Evolutionary conservation across 2,113 vertebrate species (phyloP).

Genomic region (Dipodomys merriami): DNA sequence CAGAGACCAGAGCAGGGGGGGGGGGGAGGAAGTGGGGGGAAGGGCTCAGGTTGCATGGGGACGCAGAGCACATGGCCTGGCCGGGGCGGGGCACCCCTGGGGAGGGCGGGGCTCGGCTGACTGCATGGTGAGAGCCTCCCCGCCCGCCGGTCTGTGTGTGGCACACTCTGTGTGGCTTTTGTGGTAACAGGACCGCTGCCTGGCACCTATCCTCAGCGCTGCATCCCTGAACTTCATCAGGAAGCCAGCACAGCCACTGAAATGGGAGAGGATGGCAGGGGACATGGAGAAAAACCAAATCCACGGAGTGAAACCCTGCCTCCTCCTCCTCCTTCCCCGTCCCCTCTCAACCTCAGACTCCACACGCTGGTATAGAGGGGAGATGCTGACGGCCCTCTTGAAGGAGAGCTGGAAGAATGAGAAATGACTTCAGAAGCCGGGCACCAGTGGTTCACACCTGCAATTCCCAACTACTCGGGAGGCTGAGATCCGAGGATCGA

Average conservation of each 20-base stretch:
- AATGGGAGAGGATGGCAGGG: fast-evolving
- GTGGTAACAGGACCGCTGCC: not conserved
- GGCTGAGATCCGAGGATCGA: no score
- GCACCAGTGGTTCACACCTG: no score
- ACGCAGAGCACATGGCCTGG: not conserved
- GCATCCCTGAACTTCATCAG: not conserved
- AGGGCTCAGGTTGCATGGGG: slow-evolving; percentile 19
- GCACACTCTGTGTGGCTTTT: not conserved
- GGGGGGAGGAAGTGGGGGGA: not conserved
- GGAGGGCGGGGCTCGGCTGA: no score
- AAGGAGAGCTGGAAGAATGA: not conserved
- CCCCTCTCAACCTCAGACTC: not conserved
- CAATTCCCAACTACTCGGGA: no score
- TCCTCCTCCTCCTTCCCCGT: no score
- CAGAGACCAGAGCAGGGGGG: no score
- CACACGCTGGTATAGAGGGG: no score
- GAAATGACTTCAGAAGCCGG: not conserved
- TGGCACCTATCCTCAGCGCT: fast-evolving
- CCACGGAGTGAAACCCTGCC: not conserved
- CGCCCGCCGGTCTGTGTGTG: slow-evolving; percentile 35
- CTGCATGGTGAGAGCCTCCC: no score
- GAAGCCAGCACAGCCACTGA: not conserved
- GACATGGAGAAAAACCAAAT: not conserved
- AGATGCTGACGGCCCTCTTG: no score
- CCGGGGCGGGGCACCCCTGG: no score